Conservation (phyloP, 2,888 invertebrate species). For the Coleophora flavipennella region DNA sequence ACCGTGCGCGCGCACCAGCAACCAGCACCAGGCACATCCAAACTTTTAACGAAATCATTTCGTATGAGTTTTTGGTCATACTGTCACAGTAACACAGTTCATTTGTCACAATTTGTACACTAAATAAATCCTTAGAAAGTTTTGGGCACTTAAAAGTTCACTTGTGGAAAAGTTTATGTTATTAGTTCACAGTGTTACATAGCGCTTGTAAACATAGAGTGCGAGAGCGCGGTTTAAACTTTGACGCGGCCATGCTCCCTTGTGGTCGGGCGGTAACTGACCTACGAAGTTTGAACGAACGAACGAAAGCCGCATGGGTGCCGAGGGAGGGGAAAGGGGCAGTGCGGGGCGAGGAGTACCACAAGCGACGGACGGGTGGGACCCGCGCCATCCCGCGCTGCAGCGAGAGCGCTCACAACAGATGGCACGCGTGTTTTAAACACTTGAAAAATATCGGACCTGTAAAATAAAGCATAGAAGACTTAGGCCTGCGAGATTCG, state of each 20-base stretch:
- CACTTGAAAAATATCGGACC: conserved; percentile 65
- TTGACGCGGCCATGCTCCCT: conserved; percentile 71
- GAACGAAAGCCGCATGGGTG: conserved; percentile 70
- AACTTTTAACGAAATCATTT: conserved; percentile 70
- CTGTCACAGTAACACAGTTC: conserved; percentile 55
- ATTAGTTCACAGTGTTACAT: conserved; percentile 48
- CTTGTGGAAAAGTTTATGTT: conserved; percentile 42
- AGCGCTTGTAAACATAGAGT: conserved; percentile 66
- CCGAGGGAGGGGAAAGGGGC: conserved; percentile 33
- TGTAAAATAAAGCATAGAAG: conserved; percentile 40
- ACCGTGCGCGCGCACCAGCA: conserved; percentile 68
- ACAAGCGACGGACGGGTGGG: conserved; percentile 46
- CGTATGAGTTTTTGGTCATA: conserved; percentile 59
- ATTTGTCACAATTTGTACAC: conserved; percentile 49
- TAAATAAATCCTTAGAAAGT: conserved; percentile 42
- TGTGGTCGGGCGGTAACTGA: conserved; percentile 74
- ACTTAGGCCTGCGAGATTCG: conserved; percentile 62
- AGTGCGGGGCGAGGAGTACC: conserved; percentile 36
- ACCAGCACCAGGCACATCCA: conserved; percentile 63
- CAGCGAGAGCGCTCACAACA: conserved; percentile 68
- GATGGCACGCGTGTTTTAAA: conserved; percentile 71
- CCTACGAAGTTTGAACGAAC: conserved; percentile 71
- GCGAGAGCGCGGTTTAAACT: conserved; percentile 64
- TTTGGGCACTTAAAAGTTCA: conserved; percentile 42
- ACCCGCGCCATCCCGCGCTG: conserved; percentile 60